These are phyloP conservation scores for Aphelinus certus DNA, from an alignment of 1,140 invertebrate genomes.

Conservation along the genomic window DNA sequence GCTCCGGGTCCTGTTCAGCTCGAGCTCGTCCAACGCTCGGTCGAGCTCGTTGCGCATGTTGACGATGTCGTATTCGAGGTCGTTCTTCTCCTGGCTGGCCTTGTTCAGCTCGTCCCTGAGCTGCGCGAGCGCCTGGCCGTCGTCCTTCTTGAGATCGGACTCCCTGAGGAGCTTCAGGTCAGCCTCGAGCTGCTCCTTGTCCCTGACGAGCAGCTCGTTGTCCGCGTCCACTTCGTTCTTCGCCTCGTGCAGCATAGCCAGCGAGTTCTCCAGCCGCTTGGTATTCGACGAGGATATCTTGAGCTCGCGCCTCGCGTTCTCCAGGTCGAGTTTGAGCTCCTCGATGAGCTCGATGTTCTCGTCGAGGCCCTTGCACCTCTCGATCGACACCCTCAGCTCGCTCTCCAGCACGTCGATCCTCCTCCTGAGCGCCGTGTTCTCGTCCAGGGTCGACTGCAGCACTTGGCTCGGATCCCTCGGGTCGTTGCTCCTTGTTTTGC, in stretches of 20 bases:
- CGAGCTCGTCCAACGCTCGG: slow-evolving; percentile 41
- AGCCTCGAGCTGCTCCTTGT: slow-evolving; percentile 52
- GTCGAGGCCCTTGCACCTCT: slow-evolving; percentile 51
- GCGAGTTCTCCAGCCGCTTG: slow-evolving; percentile 48
- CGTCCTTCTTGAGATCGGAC: slow-evolving; percentile 39
- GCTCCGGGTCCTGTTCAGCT: slow-evolving; percentile 38
- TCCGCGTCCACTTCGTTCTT: slow-evolving; percentile 52
- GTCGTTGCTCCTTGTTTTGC: background rate
- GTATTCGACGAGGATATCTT: slow-evolving; percentile 36
- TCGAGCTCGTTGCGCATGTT: slow-evolving; percentile 57
- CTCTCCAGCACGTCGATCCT: slow-evolving; percentile 48
- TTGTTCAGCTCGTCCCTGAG: slow-evolving; percentile 48
- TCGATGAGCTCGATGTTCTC: slow-evolving; percentile 53
- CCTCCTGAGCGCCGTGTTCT: slow-evolving; percentile 51
- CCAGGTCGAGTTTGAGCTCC: slow-evolving; percentile 51
- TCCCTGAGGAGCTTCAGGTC: slow-evolving; percentile 46
- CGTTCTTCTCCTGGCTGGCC: slow-evolving; percentile 47
- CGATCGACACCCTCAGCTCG: slow-evolving; percentile 46
- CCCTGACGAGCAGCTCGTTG: slow-evolving; percentile 51
- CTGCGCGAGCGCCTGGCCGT: slow-evolving; percentile 46
- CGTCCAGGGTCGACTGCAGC: slow-evolving; percentile 48
- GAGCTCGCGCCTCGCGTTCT: slow-evolving; percentile 49
- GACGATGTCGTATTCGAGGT: slow-evolving; percentile 55
- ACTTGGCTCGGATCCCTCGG: slow-evolving; percentile 43
- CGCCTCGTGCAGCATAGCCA: slow-evolving; percentile 41